A percentile compares a stretch with the other conserved stretches of the same genome.
phyloP scores from a whole-genome alignment of 2,113 vertebrate genomes.

The Malaclemys terrapin region DNA sequence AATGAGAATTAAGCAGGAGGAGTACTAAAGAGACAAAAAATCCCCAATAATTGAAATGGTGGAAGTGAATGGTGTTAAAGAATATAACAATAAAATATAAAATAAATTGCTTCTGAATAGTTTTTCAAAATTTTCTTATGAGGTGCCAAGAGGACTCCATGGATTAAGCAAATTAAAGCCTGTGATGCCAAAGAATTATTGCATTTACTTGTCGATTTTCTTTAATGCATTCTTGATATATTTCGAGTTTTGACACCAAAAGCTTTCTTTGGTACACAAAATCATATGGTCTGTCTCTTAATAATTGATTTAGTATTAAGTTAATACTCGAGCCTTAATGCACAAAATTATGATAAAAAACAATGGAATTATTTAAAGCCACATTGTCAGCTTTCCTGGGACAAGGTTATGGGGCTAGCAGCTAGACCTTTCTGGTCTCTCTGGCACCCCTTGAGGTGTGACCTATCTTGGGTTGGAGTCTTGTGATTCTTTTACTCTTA shows the following conservation, averaged over 20 bases:
- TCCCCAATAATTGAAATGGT: slow-evolving; percentile 50
- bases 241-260: neutral
- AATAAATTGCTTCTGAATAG: slow-evolving; percentile 50
- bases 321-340: neutral
- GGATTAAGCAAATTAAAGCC: slow-evolving; percentile 21
- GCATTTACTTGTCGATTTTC: neutral
- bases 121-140: neutral
- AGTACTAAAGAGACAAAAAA: slow-evolving; percentile 53
- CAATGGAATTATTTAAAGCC: neutral
- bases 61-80: slow-evolving; percentile 30
- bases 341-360: neutral
- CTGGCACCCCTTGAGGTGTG: neutral
- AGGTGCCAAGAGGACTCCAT: slow-evolving; percentile 24
- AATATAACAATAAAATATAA: slow-evolving; percentile 21
- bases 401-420: neutral
- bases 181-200: neutral
- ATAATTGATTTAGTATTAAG: neutral
- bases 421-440: neutral
- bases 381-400: neutral
- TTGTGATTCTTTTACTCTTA: neutral
- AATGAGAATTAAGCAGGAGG: slow-evolving; percentile 62
- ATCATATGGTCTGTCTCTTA: neutral
- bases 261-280: neutral
- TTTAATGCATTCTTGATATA: neutral
- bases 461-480: neutral